phyloP scores from a whole-genome alignment of 2,113 vertebrate genomes.

The Sporophila hypoxantha region DNA sequence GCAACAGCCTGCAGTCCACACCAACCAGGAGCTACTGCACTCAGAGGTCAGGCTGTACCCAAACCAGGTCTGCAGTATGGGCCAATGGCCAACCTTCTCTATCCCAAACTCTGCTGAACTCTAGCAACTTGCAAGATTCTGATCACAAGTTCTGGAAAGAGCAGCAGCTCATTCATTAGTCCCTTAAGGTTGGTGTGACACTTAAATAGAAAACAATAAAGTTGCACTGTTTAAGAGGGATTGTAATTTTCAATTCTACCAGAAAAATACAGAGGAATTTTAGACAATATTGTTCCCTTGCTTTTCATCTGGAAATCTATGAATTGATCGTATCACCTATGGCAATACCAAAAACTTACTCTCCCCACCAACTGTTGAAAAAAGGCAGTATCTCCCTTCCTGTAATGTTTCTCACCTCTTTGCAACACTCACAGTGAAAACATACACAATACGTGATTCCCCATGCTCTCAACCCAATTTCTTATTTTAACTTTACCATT shows the following conservation, averaged over 20 bases:
- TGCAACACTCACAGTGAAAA: background rate
- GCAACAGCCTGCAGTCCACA: background rate
- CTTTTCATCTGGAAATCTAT: background rate
- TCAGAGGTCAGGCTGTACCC: background rate
- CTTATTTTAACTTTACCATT: conserved; percentile 27
- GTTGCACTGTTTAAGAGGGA: background rate
- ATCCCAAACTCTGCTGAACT: background rate
- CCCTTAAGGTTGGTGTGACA: background rate
- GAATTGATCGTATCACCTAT: background rate
- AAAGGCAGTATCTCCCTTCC: background rate
- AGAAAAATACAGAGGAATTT: background rate
- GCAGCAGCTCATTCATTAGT: background rate
- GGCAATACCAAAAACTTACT: background rate
- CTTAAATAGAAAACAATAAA: background rate
- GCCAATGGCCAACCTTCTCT: background rate
- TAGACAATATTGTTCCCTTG: background rate
- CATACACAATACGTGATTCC: background rate
- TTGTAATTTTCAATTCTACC: background rate
- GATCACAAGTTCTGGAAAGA: background rate
- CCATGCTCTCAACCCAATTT: background rate
- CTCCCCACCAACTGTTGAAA: background rate
- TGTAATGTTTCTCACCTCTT: background rate
- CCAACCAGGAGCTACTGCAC: background rate
- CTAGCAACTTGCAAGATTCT: background rate
- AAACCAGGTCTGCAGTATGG: background rate